Evolutionary conservation across 2,113 vertebrate genomes (phyloP).

Genomic region (Axis porcinus): DNA sequence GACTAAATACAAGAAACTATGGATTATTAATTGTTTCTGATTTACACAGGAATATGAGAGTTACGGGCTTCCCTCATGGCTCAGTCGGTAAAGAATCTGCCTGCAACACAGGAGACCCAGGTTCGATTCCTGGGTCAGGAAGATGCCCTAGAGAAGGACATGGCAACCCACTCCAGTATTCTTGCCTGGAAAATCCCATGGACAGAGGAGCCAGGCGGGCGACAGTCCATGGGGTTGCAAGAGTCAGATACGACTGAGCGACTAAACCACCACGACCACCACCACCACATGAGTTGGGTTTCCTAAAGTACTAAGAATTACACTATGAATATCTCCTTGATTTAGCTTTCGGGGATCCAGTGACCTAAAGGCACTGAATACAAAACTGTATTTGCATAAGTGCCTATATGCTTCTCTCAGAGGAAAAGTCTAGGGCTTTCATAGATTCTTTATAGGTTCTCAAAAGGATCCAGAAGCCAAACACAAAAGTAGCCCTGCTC

Average conservation of each 20-base stretch:
- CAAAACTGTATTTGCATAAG: not conserved
- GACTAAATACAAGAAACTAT: not conserved
- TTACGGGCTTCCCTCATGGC: not conserved
- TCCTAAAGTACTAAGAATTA: not conserved
- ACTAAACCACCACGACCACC: not conserved
- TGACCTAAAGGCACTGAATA: not conserved
- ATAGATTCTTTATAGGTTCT: not conserved
- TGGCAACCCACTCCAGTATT: not conserved
- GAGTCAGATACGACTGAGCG: not conserved
- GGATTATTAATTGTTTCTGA: not conserved
- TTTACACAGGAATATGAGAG: not conserved
- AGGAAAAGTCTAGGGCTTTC: not conserved
- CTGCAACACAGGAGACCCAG: not conserved
- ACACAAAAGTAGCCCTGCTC: not conserved
- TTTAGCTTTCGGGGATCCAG: not conserved
- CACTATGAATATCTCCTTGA: not conserved
- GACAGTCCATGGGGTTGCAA: not conserved
- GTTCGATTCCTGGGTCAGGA: not conserved
- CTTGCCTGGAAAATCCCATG: not conserved
- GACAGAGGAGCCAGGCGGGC: not conserved
- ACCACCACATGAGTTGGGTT: rapidly evolving
- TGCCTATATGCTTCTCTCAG: not conserved
- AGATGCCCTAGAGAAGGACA: not conserved
- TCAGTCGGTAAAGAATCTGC: not conserved
- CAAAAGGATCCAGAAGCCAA: not conserved